Percentiles rank a stretch among this genome's conserved stretches.
phyloP scores from a whole-genome alignment of 2,797 vertebrate genomes.

The Chelidonichthys spinosus region DNA sequence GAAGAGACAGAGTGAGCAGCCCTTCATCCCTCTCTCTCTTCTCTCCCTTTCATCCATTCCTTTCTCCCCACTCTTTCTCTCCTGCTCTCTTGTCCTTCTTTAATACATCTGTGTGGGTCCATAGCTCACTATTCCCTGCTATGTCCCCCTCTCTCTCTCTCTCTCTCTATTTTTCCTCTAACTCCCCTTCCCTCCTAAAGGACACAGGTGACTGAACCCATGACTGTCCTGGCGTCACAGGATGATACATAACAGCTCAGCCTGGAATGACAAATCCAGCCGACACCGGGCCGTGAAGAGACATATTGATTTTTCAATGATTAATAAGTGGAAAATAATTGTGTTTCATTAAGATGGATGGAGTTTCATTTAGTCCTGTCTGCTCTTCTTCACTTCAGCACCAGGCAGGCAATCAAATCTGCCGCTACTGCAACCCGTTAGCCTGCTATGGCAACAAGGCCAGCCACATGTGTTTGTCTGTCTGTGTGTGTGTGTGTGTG shows the following conservation, averaged over 20 bases:
- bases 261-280: constrained; percentile 97
- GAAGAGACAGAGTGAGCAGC: constrained; percentile 60
- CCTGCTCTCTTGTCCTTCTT: constrained; percentile 22
- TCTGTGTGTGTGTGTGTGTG: constrained; percentile 27
- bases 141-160: constrained; percentile 3
- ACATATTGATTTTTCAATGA: constrained; percentile 99
- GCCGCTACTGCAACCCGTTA: constrained; percentile 88
- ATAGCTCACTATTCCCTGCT: constrained; percentile 18
- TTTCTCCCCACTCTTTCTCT: constrained; percentile 3
- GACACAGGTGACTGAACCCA: constrained; percentile 98
- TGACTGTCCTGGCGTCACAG: constrained; percentile 94
- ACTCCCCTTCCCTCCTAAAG: constrained; percentile 76
- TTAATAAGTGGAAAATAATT: constrained; percentile 99
- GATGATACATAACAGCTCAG: constrained; percentile 93
- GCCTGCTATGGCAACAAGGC: constrained; percentile 96
- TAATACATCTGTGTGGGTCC: constrained; percentile 35
- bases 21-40: constrained; percentile 54
- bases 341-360: constrained; percentile 99
- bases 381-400: constrained; percentile 97
- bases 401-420: constrained; percentile 97
- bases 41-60: constrained; percentile 46
- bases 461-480: constrained; percentile 66
- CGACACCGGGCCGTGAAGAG: constrained; percentile 94
- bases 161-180: constrained; percentile 1
- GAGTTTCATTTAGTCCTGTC: constrained; percentile 99